These are phyloP conservation scores for Lithophane socia DNA, from an alignment of 2,888 invertebrate genomes.

Conservation along the genomic window DNA sequence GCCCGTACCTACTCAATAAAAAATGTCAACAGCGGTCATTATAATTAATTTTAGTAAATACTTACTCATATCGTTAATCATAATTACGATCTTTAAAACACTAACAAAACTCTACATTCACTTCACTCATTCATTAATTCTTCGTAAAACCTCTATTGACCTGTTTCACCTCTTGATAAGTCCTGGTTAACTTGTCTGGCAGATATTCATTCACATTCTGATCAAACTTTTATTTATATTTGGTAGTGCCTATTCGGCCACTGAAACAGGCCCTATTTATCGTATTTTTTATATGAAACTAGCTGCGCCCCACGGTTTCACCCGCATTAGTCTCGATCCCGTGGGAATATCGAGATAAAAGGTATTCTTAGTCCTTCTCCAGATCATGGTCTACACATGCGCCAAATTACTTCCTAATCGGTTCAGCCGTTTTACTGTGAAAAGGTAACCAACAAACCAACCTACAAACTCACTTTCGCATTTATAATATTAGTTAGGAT, in stretches of 20 bases:
- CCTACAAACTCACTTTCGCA: too few species aligned
- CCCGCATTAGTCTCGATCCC: too few species aligned
- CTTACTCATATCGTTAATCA: constrained; percentile 18
- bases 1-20: constrained; percentile 34
- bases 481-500: not conserved
- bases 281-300: constrained; percentile 4
- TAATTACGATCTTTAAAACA: constrained; percentile 26
- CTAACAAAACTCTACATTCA: constrained; percentile 30
- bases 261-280: constrained; percentile 17
- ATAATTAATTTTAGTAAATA: constrained; percentile 39
- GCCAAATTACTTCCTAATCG: too few species aligned
- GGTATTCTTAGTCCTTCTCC: too few species aligned
- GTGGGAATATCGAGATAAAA: too few species aligned
- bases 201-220: not conserved
- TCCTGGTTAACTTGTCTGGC: not conserved
- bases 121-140: constrained; percentile 25
- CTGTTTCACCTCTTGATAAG: constrained; percentile 10
- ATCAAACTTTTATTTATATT: not conserved
- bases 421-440: too few species aligned
- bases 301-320: too few species aligned
- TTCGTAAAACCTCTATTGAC: constrained; percentile 8
- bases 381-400: too few species aligned
- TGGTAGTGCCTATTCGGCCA: not conserved
- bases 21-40: constrained; percentile 42
- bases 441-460: too few species aligned